Conservation (phyloP, 2,888 invertebrate species). For the Ormia ochracea region DNA sequence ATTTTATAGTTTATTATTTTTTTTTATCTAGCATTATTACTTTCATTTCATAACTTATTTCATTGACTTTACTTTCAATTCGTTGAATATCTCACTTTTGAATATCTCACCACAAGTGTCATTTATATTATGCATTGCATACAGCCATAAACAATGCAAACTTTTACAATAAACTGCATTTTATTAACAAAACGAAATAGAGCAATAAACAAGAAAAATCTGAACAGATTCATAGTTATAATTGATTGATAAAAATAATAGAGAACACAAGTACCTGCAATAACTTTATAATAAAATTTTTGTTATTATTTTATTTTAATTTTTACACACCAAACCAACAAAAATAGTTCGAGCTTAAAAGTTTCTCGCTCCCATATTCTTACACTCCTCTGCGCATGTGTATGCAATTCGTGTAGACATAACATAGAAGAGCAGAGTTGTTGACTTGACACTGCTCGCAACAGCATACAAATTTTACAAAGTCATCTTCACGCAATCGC, state of each 20-base stretch:
- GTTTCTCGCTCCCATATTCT: not conserved
- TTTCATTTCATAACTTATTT: constrained; percentile 20
- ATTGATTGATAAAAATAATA: constrained; percentile 6
- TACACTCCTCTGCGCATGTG: not conserved
- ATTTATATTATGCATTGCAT: constrained; percentile 51
- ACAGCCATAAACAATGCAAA: constrained; percentile 33
- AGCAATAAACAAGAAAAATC: constrained; percentile 50
- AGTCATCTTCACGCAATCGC: no score
- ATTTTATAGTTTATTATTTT: constrained; percentile 40
- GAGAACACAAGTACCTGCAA: constrained; percentile 76
- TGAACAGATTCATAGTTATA: constrained; percentile 38
- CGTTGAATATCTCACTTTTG: constrained; percentile 4
- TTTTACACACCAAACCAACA: constrained; percentile 15
- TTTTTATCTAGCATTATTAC: constrained; percentile 13
- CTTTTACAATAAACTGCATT: constrained; percentile 54
- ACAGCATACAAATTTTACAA: not conserved
- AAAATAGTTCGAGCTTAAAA: constrained; percentile 45
- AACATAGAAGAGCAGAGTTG: no score
- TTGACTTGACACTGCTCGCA: constrained; percentile 9
- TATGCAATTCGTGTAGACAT: no score
- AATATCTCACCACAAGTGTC: constrained; percentile 67
- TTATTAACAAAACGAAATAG: constrained; percentile 27
- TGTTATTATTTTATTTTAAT: constrained; percentile 59
- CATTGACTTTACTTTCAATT: not conserved
- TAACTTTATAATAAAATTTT: constrained; percentile 67